A percentile compares a stretch with the other conserved stretches of the same genome.
Evolutionary conservation across 2,113 vertebrate genomes (phyloP).

Genomic region (Kryptolebias marmoratus): DNA sequence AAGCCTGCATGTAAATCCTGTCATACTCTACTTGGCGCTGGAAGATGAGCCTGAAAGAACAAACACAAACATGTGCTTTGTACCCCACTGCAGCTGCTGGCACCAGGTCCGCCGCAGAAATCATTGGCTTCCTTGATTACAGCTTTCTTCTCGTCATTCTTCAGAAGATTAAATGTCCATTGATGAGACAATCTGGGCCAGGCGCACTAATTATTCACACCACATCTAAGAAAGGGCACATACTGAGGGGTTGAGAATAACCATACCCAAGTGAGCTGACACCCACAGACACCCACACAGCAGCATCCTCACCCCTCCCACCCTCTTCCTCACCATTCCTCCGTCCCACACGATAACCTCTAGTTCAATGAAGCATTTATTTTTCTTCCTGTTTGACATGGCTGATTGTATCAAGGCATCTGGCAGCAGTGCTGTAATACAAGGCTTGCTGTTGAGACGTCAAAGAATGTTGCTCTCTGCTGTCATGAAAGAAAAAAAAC

Average conservation of each 20-base stretch:
- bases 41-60: conserved; percentile 78
- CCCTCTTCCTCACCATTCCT: conserved; percentile 28
- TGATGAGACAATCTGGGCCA: conserved; percentile 65
- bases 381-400: conserved; percentile 82
- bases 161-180: conserved; percentile 64
- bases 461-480: conserved; percentile 79
- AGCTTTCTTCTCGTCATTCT: conserved; percentile 41
- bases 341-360: conserved; percentile 67
- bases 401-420: conserved; percentile 80
- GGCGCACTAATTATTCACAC: conserved; percentile 71
- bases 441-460: conserved; percentile 75
- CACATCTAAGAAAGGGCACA: conserved; percentile 65
- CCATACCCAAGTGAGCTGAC: conserved; percentile 50
- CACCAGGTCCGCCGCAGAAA: conserved; percentile 45
- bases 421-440: conserved; percentile 67
- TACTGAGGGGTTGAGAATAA: conserved; percentile 54
- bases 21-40: conserved; percentile 79
- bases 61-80: conserved; percentile 80
- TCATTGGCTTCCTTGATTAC: conserved; percentile 56
- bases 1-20: conserved; percentile 82
- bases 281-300: conserved; percentile 66
- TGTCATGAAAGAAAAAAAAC: conserved; percentile 71
- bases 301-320: conserved; percentile 39
- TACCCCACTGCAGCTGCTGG: conserved; percentile 55
- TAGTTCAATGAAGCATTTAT: conserved; percentile 82